Percentiles rank a stretch among this genome's conserved stretches.
Conservation (phyloP, 2,113 vertebrate species). For the Sinocyclocheilus rhinocerous region DNA sequence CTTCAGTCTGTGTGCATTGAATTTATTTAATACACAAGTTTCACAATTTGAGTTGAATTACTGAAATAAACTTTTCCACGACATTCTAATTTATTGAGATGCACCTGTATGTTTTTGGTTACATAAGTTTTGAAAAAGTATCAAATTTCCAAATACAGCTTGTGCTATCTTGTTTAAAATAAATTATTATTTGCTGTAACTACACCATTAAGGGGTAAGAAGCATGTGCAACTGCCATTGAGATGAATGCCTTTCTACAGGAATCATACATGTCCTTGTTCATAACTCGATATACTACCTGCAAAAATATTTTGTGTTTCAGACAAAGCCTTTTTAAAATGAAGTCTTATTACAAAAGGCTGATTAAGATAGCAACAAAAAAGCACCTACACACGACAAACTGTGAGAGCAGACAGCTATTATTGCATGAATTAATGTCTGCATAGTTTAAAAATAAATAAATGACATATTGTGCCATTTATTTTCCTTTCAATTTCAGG, state of each 20-base stretch:
- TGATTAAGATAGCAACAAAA: background rate
- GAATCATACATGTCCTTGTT: background rate
- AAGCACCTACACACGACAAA: background rate
- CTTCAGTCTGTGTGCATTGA: too few relatives aligned
- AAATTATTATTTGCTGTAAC: too few relatives aligned
- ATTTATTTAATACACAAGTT: too few relatives aligned
- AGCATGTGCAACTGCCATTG: too few relatives aligned
- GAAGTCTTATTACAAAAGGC: background rate
- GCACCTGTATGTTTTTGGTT: too few relatives aligned
- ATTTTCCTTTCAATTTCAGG: conserved; percentile 31
- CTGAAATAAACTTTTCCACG: too few relatives aligned
- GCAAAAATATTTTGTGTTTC: background rate
- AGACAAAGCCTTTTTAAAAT: background rate
- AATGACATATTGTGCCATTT: conserved; percentile 26
- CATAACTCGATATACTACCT: background rate
- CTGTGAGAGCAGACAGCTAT: background rate
- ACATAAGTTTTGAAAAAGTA: too few relatives aligned
- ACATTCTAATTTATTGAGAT: too few relatives aligned
- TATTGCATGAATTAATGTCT: conserved; percentile 6
- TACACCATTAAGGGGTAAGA: too few relatives aligned
- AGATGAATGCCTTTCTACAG: background rate
- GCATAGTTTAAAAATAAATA: conserved; percentile 2
- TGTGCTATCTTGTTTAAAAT: too few relatives aligned
- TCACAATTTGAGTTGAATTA: too few relatives aligned
- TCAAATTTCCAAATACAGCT: too few relatives aligned